Conservation (phyloP, 2,797 vertebrate genomes). For the Borostomias antarcticus region DNA sequence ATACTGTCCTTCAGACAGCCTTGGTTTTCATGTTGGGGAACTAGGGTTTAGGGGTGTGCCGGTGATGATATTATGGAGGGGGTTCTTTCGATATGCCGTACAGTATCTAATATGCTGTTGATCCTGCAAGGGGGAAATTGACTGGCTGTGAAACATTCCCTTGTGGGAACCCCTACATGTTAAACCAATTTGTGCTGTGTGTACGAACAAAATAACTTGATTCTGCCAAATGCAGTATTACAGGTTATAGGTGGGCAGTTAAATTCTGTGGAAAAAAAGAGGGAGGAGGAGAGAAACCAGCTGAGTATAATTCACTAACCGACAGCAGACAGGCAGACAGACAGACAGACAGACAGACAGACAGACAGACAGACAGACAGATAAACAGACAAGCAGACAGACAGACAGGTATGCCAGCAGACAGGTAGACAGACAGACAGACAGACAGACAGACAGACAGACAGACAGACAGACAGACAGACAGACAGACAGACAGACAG, state of each 20-base stretch:
- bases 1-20: constrained; percentile 39
- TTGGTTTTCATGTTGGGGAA: constrained; percentile 22
- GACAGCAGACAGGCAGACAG: too few species aligned
- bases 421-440: too few species aligned
- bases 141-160: constrained; percentile 12
- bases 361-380: too few species aligned
- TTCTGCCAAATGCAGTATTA: constrained; percentile 22
- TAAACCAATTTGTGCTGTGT: constrained; percentile 37
- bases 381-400: too few species aligned
- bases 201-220: constrained; percentile 35
- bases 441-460: too few species aligned
- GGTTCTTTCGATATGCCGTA: not conserved
- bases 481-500: too few species aligned
- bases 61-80: not conserved
- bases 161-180: constrained; percentile 42
- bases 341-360: too few species aligned
- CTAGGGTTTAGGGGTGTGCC: too few species aligned
- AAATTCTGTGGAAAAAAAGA: constrained; percentile 16
- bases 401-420: constrained; percentile 21
- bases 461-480: too few species aligned
- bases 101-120: not conserved
- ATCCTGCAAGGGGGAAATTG: not conserved
- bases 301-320: constrained; percentile 15
- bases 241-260: constrained; percentile 36
- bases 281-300: constrained; percentile 29